Evolutionary conservation across 1,140 invertebrate genomes (phyloP), one percentile per base, ranked within the genome.

Genomic region (Wasmannia auropunctata): DNA sequence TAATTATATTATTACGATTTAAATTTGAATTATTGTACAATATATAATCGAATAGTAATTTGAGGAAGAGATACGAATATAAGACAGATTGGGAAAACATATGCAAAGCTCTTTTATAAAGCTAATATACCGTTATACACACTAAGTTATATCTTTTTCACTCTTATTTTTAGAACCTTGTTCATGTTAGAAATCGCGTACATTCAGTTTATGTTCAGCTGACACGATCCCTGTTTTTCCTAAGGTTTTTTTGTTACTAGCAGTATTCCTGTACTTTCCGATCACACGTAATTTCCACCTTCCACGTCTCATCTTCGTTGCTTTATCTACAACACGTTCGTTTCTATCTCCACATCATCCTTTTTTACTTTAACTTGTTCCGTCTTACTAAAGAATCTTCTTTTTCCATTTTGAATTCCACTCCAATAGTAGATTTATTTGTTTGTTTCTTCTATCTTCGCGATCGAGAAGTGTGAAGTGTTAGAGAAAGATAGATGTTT

Each of bases 261-360:
- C 75, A 85, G 87, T 60, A 74, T 62, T 62, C 56, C 34, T 34
- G 31, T 60, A 63, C 58, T 87, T 83, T 90, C 65, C 62, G 75
- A 65, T 75, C 25, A 49, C 54, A 75, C 49, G 43, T 69, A 81
- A 65, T 46, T 37, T 85, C 31, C 62, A 75, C 49, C 11, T 60
- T 54, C 69, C 10, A 3, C 31, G 0, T 28, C n/a, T 70, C 7
- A 70, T n/a, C 16, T 74, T 51, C 49, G 19, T 2, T 34, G 25
- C 10, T 74, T 34, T 74, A n/a, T n/a, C 19, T 54, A 34, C 22
- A n/a, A n/a, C 14, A 74, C 11, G 34, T n/a, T 54, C 11, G n/a
- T 25, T n/a, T 2, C 11, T 74, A 83, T 75, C 46, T 22, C 46
- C 10, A 14, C 19, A 70, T 70, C 46, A 31, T 31, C 4, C n/a